Base-by-base conservation (phyloP, 2,888 invertebrate species). In the Drosophila anomalipes region DNA sequence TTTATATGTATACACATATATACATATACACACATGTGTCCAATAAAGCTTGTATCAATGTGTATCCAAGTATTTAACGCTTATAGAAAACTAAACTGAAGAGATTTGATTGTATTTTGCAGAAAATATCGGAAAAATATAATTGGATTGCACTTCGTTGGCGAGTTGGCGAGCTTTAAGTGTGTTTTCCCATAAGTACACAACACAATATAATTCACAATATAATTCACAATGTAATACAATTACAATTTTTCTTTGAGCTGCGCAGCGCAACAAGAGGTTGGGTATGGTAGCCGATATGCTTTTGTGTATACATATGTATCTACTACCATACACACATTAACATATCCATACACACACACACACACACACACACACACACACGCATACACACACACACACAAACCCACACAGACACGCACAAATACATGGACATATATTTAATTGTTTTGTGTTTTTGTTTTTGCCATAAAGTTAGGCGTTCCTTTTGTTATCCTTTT, bases 201-300 rank as follows among this genome's bases (percentile, higher is more conserved):
- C 74, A 47, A 61, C 70, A 64, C 74, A 37, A 59, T 41, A 65
- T 44, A 66, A 56, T 30, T 41, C 61, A 62, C 70, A 74, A 59
- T 41, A 65, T 44, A 66, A 56, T 30, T 41, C 61, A 62, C 70
- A 74, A 74, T 39, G n/a, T 57, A 41, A 58, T 70, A 74, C 37
- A 81, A 61, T 68, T 75, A 75, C 41, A 65, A 51, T 52, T 67
- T 68, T 75, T 44, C 53, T 58, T 60, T 64, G 72, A 76, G 72
- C 56, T 79, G 79, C 79, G 77, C 79, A 76, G 77, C 68, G 79
- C 81, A 79, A 79, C 78, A 80, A 79, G 79, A 79, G 81, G 79
- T 79, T 79, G 79, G 54, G 67, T 64, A 37, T 68, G 56, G 60
- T 64, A 61, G 60, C 30, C 47, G 32, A 56, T 54, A 60, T 79